Evolutionary conservation across 2,797 vertebrate genomes (phyloP), one percentile per base, ranked within the genome.

Genomic region (Erethizon dorsatum): DNA sequence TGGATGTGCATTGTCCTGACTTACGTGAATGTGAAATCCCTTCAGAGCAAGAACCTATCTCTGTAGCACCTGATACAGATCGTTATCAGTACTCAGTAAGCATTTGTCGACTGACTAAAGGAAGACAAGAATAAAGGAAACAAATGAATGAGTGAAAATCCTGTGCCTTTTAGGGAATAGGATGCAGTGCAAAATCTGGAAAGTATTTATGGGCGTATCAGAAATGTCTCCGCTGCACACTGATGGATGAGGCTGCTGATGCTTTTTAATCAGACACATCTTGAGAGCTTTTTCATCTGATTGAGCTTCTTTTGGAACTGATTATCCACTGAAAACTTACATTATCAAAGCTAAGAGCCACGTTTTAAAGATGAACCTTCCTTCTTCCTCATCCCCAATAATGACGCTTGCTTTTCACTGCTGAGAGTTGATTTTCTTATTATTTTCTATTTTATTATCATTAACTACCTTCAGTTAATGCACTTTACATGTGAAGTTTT

Each of bases 181-280:
- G 33, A 78, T 13, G 33, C 0, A 59, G 22, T 17, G 11, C 37
- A 26, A 78, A 96, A 93, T 96, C 96, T 97, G 96, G 96, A 97
- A 97, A 80, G 37, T 65, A 96, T 92, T 75, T 96, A 83, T 26
- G 47, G 15, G 45, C 4, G 1, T 93, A 84, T 92, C 91, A 93
- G 94, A 95, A 94, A 73, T 90, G 95, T 73, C 71, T 80, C 12
- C 54, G 80, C 79, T 73, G 65, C 67, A 86, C 92, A 79, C 57
- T 97, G 96, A 97, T 88, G 96, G 95, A 97, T 96, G 89, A 92
- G 85, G 84, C 37, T 83, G 89, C 80, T 90, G 56, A 78, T 97
- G 78, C 67, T 52, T 97, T 96, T 93, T 97, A 97, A 97, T 97
- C 95, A 94, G 41, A 95, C 17, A 71, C 94, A 37, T 85, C 95